phyloP scores from a whole-genome alignment of 2,113 vertebrate species.

The Zosterops borbonicus region DNA sequence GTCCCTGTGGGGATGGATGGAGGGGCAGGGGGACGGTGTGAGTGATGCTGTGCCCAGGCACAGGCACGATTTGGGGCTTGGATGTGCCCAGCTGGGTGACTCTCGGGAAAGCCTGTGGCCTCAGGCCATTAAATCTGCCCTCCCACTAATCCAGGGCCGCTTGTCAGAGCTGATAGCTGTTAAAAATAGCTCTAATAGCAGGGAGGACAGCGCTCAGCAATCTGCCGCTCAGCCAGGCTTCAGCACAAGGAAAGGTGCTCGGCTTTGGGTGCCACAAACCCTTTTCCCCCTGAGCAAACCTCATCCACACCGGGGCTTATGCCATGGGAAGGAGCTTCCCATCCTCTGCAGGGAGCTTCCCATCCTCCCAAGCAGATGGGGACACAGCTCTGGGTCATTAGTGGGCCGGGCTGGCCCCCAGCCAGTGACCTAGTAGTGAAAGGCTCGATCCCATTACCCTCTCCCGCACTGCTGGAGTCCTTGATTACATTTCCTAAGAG shows the following conservation, averaged over 20 bases:
- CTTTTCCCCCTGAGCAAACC: background rate
- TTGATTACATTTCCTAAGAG: slow-evolving; percentile 61
- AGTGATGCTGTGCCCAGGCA: background rate
- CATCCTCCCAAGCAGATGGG: background rate
- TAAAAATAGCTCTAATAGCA: slow-evolving; percentile 45
- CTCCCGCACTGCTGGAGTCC: background rate
- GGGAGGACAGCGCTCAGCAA: background rate
- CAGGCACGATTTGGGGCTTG: background rate
- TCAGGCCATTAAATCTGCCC: slow-evolving; percentile 20
- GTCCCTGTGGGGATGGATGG: background rate
- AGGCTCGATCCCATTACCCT: slow-evolving; percentile 59
- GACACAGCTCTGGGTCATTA: background rate
- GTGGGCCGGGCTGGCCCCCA: background rate
- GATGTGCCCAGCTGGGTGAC: background rate
- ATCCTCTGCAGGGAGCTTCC: background rate
- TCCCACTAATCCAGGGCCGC: background rate
- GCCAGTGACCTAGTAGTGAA: slow-evolving; percentile 63
- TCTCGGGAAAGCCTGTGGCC: background rate
- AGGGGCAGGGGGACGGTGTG: background rate
- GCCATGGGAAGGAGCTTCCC: background rate
- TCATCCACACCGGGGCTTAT: rapidly evolving
- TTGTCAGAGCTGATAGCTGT: background rate
- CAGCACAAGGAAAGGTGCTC: rapidly evolving
- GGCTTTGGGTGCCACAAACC: background rate
- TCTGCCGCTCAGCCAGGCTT: background rate